Conservation (phyloP, 2,888 invertebrate species). For the Eilema caniola region DNA sequence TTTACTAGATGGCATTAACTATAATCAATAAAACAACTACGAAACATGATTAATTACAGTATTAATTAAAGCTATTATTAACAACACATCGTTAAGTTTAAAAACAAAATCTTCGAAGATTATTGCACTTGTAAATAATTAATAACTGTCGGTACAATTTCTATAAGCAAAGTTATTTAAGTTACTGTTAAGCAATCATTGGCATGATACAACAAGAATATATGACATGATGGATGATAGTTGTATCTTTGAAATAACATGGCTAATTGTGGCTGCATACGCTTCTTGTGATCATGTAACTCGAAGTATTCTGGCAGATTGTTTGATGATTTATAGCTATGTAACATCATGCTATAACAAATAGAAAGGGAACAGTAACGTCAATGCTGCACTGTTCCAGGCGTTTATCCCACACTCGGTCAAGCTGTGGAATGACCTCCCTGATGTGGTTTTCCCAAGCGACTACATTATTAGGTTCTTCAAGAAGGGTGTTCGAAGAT, state of each 20-base stretch:
- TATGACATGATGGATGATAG: neutral
- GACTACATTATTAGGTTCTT: too few relatives aligned
- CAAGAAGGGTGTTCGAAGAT: too few relatives aligned
- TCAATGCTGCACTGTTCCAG: too few relatives aligned
- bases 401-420: too few relatives aligned
- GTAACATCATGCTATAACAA: neutral
- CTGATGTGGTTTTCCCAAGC: too few relatives aligned
- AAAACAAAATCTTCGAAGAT: neutral
- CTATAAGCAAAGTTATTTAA: neutral
- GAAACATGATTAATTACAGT: neutral
- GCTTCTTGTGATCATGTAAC: neutral
- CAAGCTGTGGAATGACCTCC: too few relatives aligned
- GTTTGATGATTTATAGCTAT: neutral
- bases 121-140: neutral
- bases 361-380: too few relatives aligned
- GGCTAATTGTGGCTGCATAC: neutral
- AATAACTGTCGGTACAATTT: constrained; percentile 1
- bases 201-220: neutral
- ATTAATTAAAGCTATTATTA: neutral
- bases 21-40: neutral
- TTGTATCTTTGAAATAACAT: neutral
- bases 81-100: neutral
- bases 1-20: neutral
- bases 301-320: neutral
- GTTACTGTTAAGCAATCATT: constrained; percentile 1